A percentile compares a stretch with the other conserved stretches of the same genome.
These are phyloP conservation scores for Pharmacophagus antenor DNA, from an alignment of 2,888 invertebrate genomes.

Conservation along the genomic window DNA sequence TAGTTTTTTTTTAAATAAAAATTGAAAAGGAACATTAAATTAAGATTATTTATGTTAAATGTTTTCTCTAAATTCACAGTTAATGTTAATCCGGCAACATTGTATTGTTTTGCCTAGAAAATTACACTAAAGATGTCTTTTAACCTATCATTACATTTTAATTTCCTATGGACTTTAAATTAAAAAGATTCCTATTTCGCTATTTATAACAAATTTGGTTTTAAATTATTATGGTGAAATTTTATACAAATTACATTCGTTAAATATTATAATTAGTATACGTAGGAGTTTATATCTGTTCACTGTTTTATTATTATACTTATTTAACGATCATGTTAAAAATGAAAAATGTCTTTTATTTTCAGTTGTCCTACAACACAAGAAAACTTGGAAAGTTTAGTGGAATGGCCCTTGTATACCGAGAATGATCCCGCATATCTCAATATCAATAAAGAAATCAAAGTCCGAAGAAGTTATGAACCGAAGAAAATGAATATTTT, in stretches of 20 bases:
- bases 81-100: background rate
- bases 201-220: too few relatives aligned
- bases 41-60: background rate
- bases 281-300: too few relatives aligned
- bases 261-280: too few relatives aligned
- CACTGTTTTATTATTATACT: too few relatives aligned
- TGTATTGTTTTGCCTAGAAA: too few relatives aligned
- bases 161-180: background rate
- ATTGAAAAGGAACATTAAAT: background rate
- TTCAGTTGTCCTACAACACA: constrained; percentile 45
- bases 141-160: background rate
- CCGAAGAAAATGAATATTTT: constrained; percentile 47
- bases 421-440: constrained; percentile 38
- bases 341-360: constrained; percentile 32
- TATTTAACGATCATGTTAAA: background rate
- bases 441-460: constrained; percentile 42
- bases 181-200: background rate
- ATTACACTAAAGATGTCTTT: too few relatives aligned
- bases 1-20: background rate
- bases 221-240: too few relatives aligned
- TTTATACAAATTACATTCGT: too few relatives aligned
- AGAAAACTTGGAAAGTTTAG: constrained; percentile 8
- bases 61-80: background rate
- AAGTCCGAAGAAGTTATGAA: constrained; percentile 41
- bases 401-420: constrained; percentile 41